Percentiles rank a stretch among this genome's conserved stretches.
phyloP scores from a whole-genome alignment of 2,113 vertebrate genomes.

The Hypocryptadius cinnamomeus region DNA sequence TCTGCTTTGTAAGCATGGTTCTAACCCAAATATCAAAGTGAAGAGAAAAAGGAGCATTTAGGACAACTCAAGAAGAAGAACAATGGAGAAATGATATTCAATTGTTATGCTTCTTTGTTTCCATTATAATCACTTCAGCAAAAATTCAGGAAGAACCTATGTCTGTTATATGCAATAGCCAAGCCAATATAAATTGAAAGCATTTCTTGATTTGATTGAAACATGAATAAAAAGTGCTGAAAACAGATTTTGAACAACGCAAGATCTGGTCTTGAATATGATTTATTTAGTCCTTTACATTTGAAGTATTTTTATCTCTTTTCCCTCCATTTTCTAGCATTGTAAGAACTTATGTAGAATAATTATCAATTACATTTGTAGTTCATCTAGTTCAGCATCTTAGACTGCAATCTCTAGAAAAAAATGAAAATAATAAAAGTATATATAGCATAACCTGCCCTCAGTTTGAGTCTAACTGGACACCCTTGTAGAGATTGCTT shows the following conservation, averaged over 20 bases:
- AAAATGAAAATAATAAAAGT: not conserved
- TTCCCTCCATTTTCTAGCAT: not conserved
- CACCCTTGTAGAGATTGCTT: not conserved
- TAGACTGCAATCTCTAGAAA: not conserved
- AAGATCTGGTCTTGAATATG: not conserved
- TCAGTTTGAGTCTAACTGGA: not conserved
- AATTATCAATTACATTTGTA: not conserved
- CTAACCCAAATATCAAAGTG: not conserved
- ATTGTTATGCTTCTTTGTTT: not conserved
- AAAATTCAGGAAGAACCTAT: not conserved
- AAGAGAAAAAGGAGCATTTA: not conserved
- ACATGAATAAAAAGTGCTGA: not conserved
- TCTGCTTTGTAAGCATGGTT: not conserved
- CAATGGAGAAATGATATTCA: not conserved
- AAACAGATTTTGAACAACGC: not conserved
- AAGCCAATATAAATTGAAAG: not conserved
- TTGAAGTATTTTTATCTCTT: not conserved
- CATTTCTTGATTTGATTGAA: not conserved
- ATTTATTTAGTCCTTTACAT: not conserved
- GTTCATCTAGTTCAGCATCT: not conserved
- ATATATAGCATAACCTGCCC: not conserved
- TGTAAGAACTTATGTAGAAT: not conserved
- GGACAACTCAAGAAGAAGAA: not conserved
- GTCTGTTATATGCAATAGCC: not conserved
- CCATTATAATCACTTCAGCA: not conserved